These are phyloP conservation scores for Brachionichthys hirsutus DNA, from an alignment of 2,113 vertebrate species.

Conservation along the genomic window DNA sequence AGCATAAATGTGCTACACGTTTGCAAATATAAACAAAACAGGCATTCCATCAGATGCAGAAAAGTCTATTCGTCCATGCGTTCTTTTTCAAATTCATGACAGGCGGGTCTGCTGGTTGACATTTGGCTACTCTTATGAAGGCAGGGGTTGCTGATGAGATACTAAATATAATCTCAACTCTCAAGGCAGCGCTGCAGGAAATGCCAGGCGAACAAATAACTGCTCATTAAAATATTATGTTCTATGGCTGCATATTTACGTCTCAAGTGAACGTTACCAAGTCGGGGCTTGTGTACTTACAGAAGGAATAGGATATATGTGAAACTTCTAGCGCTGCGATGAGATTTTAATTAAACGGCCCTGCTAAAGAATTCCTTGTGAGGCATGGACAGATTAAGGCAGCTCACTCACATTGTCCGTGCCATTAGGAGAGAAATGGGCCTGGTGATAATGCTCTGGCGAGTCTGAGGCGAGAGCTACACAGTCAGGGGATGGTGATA, in stretches of 20 bases:
- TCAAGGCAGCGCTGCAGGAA: slow-evolving; percentile 36
- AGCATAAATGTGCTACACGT: too few relatives aligned
- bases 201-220: slow-evolving; percentile 31
- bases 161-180: slow-evolving; percentile 29
- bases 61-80: slow-evolving; percentile 6
- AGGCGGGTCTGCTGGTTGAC: not conserved
- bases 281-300: slow-evolving; percentile 8
- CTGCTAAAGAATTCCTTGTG: slow-evolving; percentile 55
- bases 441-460: slow-evolving; percentile 63
- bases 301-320: slow-evolving; percentile 46
- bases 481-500: slow-evolving; percentile 19
- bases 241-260: slow-evolving; percentile 13
- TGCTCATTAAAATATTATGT: slow-evolving; percentile 38
- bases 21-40: too few relatives aligned
- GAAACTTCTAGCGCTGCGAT: slow-evolving; percentile 57
- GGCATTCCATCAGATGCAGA: slow-evolving; percentile 13
- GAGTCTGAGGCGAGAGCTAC: slow-evolving; percentile 53
- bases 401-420: slow-evolving; percentile 61
- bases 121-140: slow-evolving; percentile 6
- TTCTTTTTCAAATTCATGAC: not conserved
- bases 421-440: slow-evolving; percentile 70
- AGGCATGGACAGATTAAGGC: slow-evolving; percentile 52
- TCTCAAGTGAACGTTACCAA: slow-evolving; percentile 27
- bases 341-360: slow-evolving; percentile 52
- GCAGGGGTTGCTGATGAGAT: slow-evolving; percentile 48